Base-by-base conservation (phyloP, 92 coral and sea anemone species). In the Parazoanthus atlanticus region DNA sequence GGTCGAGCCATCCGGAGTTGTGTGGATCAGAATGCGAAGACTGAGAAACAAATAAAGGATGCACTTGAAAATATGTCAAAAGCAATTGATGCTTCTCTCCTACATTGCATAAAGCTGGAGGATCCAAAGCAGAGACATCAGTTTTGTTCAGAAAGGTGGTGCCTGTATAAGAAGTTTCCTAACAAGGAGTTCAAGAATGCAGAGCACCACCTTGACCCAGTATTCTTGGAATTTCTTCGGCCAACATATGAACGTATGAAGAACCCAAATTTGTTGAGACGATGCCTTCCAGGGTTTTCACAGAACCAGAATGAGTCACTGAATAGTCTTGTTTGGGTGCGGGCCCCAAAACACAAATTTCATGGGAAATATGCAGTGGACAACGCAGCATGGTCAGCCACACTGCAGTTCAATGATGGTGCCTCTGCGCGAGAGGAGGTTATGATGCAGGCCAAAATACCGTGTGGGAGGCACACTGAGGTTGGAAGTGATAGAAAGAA, bases 351-450 rank as follows among this genome's bases (percentile, higher is more conserved):
- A 43, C 88, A 85, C 41, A 78, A 66, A 19, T 85, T 25, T 41
- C 47, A 72, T 40, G 88, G 88, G 32, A 33, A 28, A 33, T 71
- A 40, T 38, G 21, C 43, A 74, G 74, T 86, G 43, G 89, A 86
- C 74, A 86, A 25, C 25, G 83, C 89, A 54, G 89, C 49, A 6
- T 74, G 77, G 89, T 86, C 89, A 28, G 89, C 89, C 26, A 30
- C 79, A 40, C 28, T 74, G 61, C 41, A 75, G 25, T 86, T 86
- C 82, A 86, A 86, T 76, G 64, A 80, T 86, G 89, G 89, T 75
- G 89, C 89, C 28, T 49, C 82, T 56, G 77, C 89, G 52, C 77
- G 76, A 28, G 82, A 86, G 28, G 74, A 86, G 30, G 82, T 86
- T 49, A 86, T 86, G 89, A 31, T 29, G 58, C 67, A 33, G 21